A percentile compares a stretch with the other conserved stretches of the same genome.
Conservation (phyloP, 2,888 invertebrate species). For the Eilema sororculum region DNA sequence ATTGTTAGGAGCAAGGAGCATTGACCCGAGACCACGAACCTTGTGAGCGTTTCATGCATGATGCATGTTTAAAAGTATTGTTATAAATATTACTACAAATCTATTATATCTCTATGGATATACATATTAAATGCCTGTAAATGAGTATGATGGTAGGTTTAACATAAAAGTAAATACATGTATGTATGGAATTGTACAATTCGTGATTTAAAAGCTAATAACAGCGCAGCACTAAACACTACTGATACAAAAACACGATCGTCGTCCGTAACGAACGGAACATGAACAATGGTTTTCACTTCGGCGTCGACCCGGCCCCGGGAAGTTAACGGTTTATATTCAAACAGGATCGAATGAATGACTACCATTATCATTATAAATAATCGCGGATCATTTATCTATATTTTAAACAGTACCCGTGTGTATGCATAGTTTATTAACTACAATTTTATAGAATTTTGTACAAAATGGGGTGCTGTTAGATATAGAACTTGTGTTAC, state of each 20-base stretch:
- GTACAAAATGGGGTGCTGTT: neutral
- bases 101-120: neutral
- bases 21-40: constrained; percentile 35
- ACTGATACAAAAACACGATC: constrained; percentile 54
- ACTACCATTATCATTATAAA: constrained; percentile 42
- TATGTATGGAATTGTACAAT: constrained; percentile 2
- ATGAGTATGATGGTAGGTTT: neutral
- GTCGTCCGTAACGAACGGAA: constrained; percentile 64
- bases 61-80: constrained; percentile 22
- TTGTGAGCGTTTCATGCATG: constrained; percentile 31
- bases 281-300: constrained; percentile 59
- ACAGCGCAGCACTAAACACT: constrained; percentile 40
- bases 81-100: neutral
- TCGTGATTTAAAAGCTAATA: neutral
- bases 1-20: constrained; percentile 39
- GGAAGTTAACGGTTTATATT: constrained; percentile 67
- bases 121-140: neutral
- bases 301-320: constrained; percentile 53
- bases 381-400: constrained; percentile 41
- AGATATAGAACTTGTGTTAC: neutral
- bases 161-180: neutral
- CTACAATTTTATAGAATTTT: neutral
- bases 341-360: constrained; percentile 53
- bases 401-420: neutral
- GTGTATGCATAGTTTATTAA: neutral